Conservation (phyloP, 2,113 vertebrate genomes). For the Pelecanus crispus region DNA sequence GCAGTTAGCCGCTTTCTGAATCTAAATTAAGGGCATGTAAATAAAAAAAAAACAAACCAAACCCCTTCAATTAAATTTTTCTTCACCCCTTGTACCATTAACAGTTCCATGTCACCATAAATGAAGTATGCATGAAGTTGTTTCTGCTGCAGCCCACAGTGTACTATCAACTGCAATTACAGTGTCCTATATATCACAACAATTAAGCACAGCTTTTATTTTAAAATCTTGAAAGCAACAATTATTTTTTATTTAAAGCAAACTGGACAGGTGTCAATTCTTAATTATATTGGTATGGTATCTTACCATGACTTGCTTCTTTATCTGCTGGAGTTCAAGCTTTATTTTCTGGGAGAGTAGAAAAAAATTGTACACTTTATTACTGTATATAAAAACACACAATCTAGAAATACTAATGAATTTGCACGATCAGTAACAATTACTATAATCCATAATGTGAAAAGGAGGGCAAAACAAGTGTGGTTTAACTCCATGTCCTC, state of each 20-base stretch:
- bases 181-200: background rate
- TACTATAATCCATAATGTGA: background rate
- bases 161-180: background rate
- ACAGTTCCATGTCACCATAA: background rate
- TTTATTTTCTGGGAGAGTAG: constrained; percentile 86
- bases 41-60: background rate
- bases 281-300: background rate
- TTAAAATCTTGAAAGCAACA: background rate
- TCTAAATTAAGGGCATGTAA: background rate
- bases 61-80: background rate
- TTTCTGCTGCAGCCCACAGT: background rate
- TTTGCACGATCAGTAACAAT: background rate
- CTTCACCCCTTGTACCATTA: background rate
- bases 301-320: constrained; percentile 86
- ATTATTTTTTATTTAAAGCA: background rate
- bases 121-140: background rate
- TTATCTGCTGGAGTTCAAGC: constrained; percentile 85
- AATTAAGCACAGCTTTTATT: background rate
- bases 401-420: background rate
- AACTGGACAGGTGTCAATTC: background rate
- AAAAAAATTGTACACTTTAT: background rate
- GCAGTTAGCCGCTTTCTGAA: background rate
- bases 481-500: background rate
- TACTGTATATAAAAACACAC: background rate
- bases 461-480: background rate